These are phyloP conservation scores for Rutpela maculata DNA, from an alignment of 2,888 invertebrate genomes.

Conservation along the genomic window DNA sequence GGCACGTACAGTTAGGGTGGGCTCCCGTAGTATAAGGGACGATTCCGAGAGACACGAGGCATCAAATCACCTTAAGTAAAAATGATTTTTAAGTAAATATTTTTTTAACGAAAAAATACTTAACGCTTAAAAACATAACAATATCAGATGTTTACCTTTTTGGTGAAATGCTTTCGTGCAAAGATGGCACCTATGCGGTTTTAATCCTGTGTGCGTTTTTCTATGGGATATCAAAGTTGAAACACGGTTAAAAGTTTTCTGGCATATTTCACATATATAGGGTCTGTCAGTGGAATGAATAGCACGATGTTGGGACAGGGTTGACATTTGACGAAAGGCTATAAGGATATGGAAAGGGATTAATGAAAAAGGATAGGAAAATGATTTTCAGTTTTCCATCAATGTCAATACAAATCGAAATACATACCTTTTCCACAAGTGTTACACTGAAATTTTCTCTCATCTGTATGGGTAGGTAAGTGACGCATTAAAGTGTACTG, in stretches of 20 bases:
- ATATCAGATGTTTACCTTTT: constrained; percentile 77
- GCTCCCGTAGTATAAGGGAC: too few relatives aligned
- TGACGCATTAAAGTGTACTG: constrained; percentile 87
- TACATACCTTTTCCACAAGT: constrained; percentile 80
- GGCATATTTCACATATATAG: constrained; percentile 84
- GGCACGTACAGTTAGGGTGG: too few relatives aligned
- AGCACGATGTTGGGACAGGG: constrained; percentile 85
- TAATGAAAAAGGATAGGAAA: neutral
- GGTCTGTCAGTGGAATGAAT: constrained; percentile 86
- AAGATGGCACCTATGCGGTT: constrained; percentile 84
- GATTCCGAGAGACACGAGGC: too few relatives aligned
- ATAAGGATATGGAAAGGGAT: constrained; percentile 38
- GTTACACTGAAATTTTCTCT: constrained; percentile 84
- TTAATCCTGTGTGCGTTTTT: constrained; percentile 85
- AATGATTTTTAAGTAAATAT: too few relatives aligned
- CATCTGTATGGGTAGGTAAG: constrained; percentile 85
- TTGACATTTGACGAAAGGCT: constrained; percentile 84
- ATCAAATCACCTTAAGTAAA: too few relatives aligned
- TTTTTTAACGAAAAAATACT: too few relatives aligned
- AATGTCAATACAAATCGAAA: neutral
- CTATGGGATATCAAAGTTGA: constrained; percentile 88
- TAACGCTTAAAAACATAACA: too few relatives aligned
- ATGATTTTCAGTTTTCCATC: neutral
- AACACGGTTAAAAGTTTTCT: constrained; percentile 86
- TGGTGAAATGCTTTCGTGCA: constrained; percentile 89